Percentiles rank a stretch among this genome's conserved stretches.
Evolutionary conservation across 2,113 vertebrate genomes (phyloP).

Genomic region (Mesoclemmys tuberculata): DNA sequence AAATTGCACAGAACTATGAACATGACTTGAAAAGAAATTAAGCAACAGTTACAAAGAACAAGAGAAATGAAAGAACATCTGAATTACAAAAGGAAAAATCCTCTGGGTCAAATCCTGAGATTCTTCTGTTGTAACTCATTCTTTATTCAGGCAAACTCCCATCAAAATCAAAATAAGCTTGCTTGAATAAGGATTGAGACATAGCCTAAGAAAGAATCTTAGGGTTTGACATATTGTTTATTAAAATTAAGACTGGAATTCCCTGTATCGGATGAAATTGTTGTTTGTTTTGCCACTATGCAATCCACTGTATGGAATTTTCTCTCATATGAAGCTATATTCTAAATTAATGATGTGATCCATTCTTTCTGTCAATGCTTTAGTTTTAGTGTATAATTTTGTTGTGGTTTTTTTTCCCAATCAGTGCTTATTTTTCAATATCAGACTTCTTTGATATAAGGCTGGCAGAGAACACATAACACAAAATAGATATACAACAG

Average conservation of each 20-base stretch:
- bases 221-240: neutral
- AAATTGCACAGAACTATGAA: neutral
- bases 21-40: neutral
- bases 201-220: neutral
- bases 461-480: fast-evolving
- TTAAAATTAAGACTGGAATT: neutral
- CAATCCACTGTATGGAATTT: conserved; percentile 10
- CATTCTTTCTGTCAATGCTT: conserved; percentile 12
- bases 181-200: neutral
- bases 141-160: neutral
- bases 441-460: conserved; percentile 25
- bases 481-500: neutral
- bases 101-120: neutral
- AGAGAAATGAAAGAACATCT: neutral
- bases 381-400: neutral
- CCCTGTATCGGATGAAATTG: neutral
- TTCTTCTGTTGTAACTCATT: neutral
- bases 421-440: conserved; percentile 30
- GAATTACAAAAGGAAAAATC: neutral
- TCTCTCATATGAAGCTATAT: neutral
- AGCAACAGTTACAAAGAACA: neutral
- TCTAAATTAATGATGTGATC: neutral
- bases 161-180: neutral
- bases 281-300: neutral
- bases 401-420: neutral